A percentile compares a stretch with the other conserved stretches of the same genome.
Evolutionary conservation across 2,888 invertebrate species (phyloP).

Genomic region (Leptopilina myrica): DNA sequence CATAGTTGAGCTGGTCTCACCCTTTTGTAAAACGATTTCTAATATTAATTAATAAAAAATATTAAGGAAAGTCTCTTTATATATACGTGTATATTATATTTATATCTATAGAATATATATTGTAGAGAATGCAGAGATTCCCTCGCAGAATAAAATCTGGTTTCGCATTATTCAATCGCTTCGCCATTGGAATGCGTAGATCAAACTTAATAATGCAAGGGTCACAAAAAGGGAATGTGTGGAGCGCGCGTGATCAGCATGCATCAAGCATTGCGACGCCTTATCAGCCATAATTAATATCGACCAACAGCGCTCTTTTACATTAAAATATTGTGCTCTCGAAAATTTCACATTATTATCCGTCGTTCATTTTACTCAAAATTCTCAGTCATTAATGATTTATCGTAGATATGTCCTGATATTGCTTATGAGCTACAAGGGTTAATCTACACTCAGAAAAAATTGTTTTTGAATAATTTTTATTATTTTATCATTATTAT

Average conservation of each 20-base stretch:
- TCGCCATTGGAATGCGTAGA: conserved; percentile 72
- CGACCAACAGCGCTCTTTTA: conserved; percentile 44
- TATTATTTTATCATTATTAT: no score
- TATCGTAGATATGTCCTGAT: no score
- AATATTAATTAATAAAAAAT: no score
- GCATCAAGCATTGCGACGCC: conserved; percentile 67
- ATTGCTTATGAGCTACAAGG: no score
- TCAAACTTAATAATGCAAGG: conserved; percentile 74
- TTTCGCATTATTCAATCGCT: conserved; percentile 72
- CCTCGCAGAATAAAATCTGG: conserved; percentile 71
- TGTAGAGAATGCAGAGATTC: conserved; percentile 70
- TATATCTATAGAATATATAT: conserved; percentile 22
- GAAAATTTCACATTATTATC: background rate
- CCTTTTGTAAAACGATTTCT: background rate
- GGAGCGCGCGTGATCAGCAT: conserved; percentile 63
- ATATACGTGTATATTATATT: no score
- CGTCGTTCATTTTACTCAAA: no score
- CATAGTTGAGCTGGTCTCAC: no score
- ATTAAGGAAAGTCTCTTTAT: background rate
- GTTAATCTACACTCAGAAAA: no score
- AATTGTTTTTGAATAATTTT: no score
- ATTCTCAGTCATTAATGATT: no score
- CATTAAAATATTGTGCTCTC: background rate
- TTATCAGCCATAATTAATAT: conserved; percentile 66
- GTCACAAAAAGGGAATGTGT: conserved; percentile 61